A percentile compares a stretch with the other conserved stretches of the same genome.
phyloP scores from a whole-genome alignment of 2,797 vertebrate genomes.

The Clamator glandarius region DNA sequence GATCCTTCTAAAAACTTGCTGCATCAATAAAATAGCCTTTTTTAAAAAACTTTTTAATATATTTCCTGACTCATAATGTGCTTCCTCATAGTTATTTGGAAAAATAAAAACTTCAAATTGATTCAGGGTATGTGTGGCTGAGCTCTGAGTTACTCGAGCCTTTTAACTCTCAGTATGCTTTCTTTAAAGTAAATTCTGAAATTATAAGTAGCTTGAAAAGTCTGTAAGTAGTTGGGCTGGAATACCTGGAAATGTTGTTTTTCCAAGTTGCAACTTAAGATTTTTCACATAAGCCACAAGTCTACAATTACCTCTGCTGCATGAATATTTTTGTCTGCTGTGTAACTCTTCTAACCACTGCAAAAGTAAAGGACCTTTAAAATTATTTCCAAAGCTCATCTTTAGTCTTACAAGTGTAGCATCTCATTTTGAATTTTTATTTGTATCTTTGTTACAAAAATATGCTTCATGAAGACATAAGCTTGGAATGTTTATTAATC shows the following conservation, averaged over 20 bases:
- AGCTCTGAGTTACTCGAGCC: background rate
- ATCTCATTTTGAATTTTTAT: background rate
- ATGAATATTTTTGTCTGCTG: background rate
- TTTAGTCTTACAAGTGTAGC: background rate
- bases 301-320: background rate
- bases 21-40: background rate
- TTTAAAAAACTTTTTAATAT: background rate
- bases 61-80: background rate
- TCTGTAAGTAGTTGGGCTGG: background rate
- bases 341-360: background rate
- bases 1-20: background rate
- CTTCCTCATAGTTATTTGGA: background rate
- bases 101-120: background rate
- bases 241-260: background rate
- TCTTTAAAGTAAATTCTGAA: background rate
- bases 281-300: background rate
- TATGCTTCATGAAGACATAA: background rate
- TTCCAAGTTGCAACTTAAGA: background rate
- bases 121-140: background rate
- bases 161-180: background rate
- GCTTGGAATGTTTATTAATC: slow-evolving; percentile 1
- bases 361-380: background rate
- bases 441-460: background rate
- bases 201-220: slow-evolving; percentile 19
- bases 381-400: slow-evolving; percentile 4